Base-by-base conservation (phyloP, 2,888 invertebrate species). In the Ariolimax columbianus region DNA sequence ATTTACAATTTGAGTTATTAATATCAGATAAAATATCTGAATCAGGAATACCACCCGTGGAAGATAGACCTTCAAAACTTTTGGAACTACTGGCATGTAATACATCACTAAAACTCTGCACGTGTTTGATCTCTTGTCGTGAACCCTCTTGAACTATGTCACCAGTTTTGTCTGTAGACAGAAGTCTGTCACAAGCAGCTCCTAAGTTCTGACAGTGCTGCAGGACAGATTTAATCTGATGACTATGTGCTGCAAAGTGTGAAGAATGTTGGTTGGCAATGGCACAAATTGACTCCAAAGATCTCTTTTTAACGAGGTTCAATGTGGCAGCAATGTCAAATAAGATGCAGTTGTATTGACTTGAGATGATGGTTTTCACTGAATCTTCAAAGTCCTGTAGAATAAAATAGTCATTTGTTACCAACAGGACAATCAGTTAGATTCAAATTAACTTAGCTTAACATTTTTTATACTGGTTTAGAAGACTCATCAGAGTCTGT, bases 261-360 rank as follows among this genome's bases (percentile, higher is more conserved):
- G 59, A 33, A 17, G 55, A 81, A 59, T 85, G 81, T 26, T 81
- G 75, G 9, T 14, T 68, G 9, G 40, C 23, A 47, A 68, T 51
- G 4, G 30, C 40, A 38, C 38, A 17, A 17, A 85, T 66, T 26
- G 66, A n/a, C 30, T 81, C 33, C 33, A 77, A 23, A n/a, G 73
- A 51, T 77, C 68, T 81, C 40, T 55, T 30, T 77, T 77, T 73
- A 2, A 40, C 77, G 11, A 82, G 38, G 7, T 51, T 40, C 19
- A 85, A 19, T 26, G 77, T 82, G 43, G 75, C 75, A 23, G 77
- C 81, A n/a, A 81, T 66, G 26, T 85, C 85, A 23, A 82, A 75
- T 55, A 85, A 55, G 26, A 85, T 77, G 40, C 85, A 85, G 63
- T 82, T 79, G 77, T 77, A 85, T 55, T 85, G 85, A 40, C 85